Evolutionary conservation across 1,140 invertebrate species (phyloP).

Genomic region (Carposina sasakii): DNA sequence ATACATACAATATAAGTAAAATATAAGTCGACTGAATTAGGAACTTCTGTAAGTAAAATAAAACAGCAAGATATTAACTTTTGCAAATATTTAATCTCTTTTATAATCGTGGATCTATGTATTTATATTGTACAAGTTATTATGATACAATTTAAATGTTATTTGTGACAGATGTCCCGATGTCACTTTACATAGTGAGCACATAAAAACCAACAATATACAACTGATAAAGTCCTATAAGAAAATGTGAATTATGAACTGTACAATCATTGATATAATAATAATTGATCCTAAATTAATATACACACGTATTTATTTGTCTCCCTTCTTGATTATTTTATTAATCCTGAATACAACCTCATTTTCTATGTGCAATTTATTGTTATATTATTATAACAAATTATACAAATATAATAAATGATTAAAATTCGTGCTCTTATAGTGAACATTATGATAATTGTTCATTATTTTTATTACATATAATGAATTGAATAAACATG

Average conservation of each 20-base stretch:
- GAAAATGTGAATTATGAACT: conserved; percentile 45
- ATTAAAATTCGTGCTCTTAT: conserved; percentile 36
- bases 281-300: conserved; percentile 62
- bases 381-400: conserved; percentile 23
- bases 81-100: conserved; percentile 75
- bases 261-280: conserved; percentile 55
- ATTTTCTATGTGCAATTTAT: conserved; percentile 65
- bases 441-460: no score
- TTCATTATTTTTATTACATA: conserved; percentile 5
- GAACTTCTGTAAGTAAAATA: conserved; percentile 33
- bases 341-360: conserved; percentile 64
- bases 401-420: conserved; percentile 28
- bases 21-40: conserved; percentile 33
- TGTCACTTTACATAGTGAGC: conserved; percentile 39
- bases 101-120: conserved; percentile 74
- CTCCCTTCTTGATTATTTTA: conserved; percentile 49
- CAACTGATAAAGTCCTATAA: conserved; percentile 39
- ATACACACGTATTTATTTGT: conserved; percentile 70
- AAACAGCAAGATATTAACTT: conserved; percentile 63
- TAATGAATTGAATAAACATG: conserved; percentile 15
- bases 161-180: conserved; percentile 42
- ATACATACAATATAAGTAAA: conserved; percentile 21
- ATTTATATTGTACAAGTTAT: conserved; percentile 74
- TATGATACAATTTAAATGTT: conserved; percentile 71
- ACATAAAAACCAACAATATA: conserved; percentile 42